Conservation (phyloP, 37 sponge, comb jelly and placozoan species). For the Hexactinellida sp. region DNA sequence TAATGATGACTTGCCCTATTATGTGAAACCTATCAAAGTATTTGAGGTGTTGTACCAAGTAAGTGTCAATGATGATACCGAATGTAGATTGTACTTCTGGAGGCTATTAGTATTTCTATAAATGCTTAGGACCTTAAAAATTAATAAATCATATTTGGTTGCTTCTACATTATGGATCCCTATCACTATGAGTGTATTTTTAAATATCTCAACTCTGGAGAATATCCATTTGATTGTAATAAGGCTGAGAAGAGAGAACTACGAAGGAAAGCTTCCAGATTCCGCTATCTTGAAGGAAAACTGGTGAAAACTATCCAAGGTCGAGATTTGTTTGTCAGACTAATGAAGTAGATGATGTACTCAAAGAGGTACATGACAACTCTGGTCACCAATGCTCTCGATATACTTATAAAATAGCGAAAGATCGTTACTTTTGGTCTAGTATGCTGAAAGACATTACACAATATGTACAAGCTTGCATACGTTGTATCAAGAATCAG, state of each 20-base stretch:
- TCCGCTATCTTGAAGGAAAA: neutral
- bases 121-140: neutral
- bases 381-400: neutral
- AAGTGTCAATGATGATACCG: neutral
- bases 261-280: neutral
- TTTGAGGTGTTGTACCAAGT: neutral
- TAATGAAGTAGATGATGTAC: neutral
- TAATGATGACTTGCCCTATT: neutral
- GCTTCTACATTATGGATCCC: neutral
- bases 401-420: neutral
- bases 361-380: neutral
- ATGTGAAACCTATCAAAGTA: neutral
- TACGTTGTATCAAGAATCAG: neutral
- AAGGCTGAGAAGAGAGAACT: neutral
- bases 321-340: neutral
- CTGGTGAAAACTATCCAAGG: neutral
- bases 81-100: neutral
- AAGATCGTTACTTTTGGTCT: neutral
- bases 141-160: neutral
- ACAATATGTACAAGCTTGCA: neutral
- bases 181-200: too few relatives aligned
- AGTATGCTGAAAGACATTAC: neutral
- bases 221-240: neutral
- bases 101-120: too few relatives aligned
- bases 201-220: too few relatives aligned